phyloP scores from a whole-genome alignment of 2,113 vertebrate species.

The Arenaria interpres region DNA sequence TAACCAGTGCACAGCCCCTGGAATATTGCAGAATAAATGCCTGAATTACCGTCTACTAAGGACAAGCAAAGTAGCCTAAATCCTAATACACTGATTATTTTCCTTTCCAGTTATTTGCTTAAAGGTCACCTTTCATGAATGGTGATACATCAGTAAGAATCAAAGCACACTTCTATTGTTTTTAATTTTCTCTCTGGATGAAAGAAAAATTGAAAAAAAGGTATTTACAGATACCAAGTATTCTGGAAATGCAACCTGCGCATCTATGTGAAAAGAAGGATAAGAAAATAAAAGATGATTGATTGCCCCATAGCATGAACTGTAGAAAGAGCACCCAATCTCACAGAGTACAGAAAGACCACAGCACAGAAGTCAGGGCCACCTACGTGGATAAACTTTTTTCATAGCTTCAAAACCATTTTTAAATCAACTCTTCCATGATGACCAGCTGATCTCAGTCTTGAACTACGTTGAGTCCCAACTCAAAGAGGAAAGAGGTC shows the following conservation, averaged over 20 bases:
- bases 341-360: neutral
- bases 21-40: neutral
- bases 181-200: neutral
- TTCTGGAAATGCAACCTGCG: neutral
- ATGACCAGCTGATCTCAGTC: neutral
- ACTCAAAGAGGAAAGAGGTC: neutral
- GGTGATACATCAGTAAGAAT: neutral
- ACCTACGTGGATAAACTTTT: neutral
- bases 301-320: neutral
- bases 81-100: neutral
- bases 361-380: neutral
- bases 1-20: neutral
- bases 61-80: neutral
- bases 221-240: neutral
- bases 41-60: neutral
- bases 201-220: neutral
- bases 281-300: neutral
- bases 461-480: neutral
- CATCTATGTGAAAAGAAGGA: neutral
- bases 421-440: neutral
- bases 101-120: neutral
- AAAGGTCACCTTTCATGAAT: neutral
- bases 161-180: neutral
- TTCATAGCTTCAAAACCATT: neutral
- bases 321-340: neutral